phyloP scores from a whole-genome alignment of 2,113 vertebrate genomes.

The Leptobrachium leishanense region DNA sequence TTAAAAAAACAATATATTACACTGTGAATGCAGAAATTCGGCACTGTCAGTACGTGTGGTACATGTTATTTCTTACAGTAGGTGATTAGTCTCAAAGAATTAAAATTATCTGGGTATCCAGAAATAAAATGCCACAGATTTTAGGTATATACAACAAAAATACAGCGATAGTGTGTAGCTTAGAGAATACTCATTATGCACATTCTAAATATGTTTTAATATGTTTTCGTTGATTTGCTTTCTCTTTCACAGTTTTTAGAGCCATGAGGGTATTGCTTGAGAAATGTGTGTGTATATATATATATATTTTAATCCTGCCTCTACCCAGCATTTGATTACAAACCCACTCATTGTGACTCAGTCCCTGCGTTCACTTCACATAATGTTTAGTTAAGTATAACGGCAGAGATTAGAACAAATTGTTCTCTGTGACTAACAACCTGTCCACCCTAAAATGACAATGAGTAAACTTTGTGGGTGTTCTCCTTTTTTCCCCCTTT shows the following conservation, averaged over 20 bases:
- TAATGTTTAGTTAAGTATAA: constrained; percentile 69
- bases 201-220: constrained; percentile 31
- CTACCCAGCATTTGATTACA: constrained; percentile 73
- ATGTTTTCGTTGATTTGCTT: constrained; percentile 4
- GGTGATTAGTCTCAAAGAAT: no score
- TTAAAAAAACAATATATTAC: neutral
- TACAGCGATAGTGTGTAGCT: constrained; percentile 9
- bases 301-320: constrained; percentile 61
- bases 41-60: neutral
- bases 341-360: constrained; percentile 78
- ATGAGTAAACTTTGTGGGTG: constrained; percentile 67
- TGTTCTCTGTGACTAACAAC: constrained; percentile 71
- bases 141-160: constrained; percentile 6
- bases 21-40: constrained; percentile 8
- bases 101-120: neutral
- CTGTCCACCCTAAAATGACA: constrained; percentile 62
- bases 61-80: neutral
- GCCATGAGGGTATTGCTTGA: neutral
- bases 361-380: constrained; percentile 68
- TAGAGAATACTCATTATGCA: constrained; percentile 4
- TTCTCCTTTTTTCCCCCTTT: constrained; percentile 64
- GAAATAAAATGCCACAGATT: neutral
- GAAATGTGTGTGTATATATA: no score
- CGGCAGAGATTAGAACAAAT: constrained; percentile 66
- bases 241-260: constrained; percentile 18